Evolutionary conservation across 1,140 invertebrate species (phyloP).

Genomic region (Acyrthosiphon pisum): DNA sequence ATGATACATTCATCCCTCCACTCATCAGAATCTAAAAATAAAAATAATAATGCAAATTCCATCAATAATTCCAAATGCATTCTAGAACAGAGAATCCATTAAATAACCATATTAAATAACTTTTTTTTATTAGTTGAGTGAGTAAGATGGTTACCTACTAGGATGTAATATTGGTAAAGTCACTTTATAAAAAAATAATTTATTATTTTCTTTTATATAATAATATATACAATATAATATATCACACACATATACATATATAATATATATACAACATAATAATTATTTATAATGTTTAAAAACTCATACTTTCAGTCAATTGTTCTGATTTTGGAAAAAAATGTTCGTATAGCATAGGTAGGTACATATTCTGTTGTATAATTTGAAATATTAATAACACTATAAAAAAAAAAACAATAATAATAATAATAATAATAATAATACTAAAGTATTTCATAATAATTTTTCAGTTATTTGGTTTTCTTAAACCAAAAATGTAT

Average conservation of each 20-base stretch:
- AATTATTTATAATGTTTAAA: neutral
- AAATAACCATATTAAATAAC: neutral
- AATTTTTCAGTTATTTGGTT: neutral
- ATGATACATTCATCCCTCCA: too few relatives aligned
- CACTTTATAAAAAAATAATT: neutral
- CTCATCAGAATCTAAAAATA: neutral
- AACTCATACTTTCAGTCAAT: neutral
- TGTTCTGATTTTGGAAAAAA: neutral
- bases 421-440: neutral
- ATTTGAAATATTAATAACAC: neutral
- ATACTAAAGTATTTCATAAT: neutral
- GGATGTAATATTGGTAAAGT: neutral
- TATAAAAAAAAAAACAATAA: neutral
- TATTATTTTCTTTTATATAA: neutral
- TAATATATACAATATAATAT: slow-evolving; percentile 20
- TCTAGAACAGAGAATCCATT: neutral
- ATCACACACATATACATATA: neutral
- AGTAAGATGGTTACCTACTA: neutral
- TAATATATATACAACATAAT: neutral
- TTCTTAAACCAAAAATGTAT: neutral
- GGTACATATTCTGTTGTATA: neutral
- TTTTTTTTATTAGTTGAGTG: neutral
- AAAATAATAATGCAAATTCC: neutral
- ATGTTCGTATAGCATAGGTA: too few relatives aligned
- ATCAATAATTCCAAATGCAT: neutral